These are phyloP conservation scores for Apaloderma vittatum DNA, from an alignment of 2,113 vertebrate species.

Conservation along the genomic window DNA sequence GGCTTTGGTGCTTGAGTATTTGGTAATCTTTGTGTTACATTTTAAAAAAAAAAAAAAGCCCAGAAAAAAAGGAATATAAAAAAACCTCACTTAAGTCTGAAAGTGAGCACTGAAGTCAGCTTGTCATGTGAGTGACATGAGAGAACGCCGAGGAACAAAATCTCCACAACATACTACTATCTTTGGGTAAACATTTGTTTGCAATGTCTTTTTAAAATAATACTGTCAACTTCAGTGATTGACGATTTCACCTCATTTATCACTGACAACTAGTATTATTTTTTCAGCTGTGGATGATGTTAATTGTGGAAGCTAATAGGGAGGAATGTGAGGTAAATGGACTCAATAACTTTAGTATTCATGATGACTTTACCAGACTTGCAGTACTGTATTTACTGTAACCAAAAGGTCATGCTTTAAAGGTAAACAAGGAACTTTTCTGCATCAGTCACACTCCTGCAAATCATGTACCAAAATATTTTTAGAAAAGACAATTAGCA, in stretches of 20 bases:
- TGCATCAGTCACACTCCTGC: conserved; percentile 16
- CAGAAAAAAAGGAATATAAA: background rate
- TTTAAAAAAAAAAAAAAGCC: too few relatives aligned
- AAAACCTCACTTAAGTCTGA: background rate
- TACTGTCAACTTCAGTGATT: conserved; percentile 58
- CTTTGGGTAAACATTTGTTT: conserved; percentile 76
- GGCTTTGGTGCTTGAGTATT: background rate
- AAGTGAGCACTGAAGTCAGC: background rate
- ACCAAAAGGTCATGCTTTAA: conserved; percentile 56
- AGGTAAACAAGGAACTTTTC: conserved; percentile 1
- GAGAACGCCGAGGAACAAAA: background rate
- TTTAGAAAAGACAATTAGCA: background rate
- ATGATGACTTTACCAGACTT: conserved; percentile 82
- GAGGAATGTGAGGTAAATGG: conserved; percentile 80
- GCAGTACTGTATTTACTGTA: conserved; percentile 81
- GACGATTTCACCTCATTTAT: conserved; percentile 74
- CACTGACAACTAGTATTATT: conserved; percentile 78
- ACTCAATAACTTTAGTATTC: conserved; percentile 60
- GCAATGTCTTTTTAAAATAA: conserved; percentile 76
- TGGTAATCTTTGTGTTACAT: background rate
- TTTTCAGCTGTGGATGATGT: conserved; percentile 84
- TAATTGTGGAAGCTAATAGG: conserved; percentile 79
- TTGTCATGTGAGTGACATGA: background rate
- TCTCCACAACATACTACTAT: conserved; percentile 1
- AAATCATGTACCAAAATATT: background rate